These are phyloP conservation scores for Bembecia ichneumoniformis DNA, from an alignment of 2,888 invertebrate species.

Conservation along the genomic window DNA sequence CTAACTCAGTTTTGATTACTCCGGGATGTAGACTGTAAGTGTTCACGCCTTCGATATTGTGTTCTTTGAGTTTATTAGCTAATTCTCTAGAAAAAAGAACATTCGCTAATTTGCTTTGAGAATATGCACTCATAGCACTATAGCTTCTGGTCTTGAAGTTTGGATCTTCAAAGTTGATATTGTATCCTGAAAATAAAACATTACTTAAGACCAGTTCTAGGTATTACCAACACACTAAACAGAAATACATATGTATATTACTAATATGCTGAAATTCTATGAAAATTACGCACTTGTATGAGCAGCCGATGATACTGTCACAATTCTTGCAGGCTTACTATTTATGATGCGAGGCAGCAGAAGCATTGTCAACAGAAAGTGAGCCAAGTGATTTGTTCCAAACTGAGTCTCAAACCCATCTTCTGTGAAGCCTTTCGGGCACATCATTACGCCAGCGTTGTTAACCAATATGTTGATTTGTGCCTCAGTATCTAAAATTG, in stretches of 20 bases:
- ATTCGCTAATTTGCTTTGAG: slow-evolving; percentile 88
- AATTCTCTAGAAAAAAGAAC: slow-evolving; percentile 83
- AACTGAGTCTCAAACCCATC: slow-evolving; percentile 81
- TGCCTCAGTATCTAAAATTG: slow-evolving; percentile 67
- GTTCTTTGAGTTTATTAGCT: slow-evolving; percentile 72
- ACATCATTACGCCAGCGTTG: slow-evolving; percentile 82
- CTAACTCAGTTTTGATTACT: slow-evolving; percentile 81
- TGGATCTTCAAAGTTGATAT: slow-evolving; percentile 78
- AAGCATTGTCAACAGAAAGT: slow-evolving; percentile 76
- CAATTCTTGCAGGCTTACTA: slow-evolving; percentile 75
- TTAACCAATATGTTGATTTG: slow-evolving; percentile 78
- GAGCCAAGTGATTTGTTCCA: slow-evolving; percentile 80
- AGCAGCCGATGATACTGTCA: slow-evolving; percentile 76
- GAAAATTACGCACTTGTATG: slow-evolving; percentile 37
- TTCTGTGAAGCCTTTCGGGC: slow-evolving; percentile 75
- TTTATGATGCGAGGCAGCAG: slow-evolving; percentile 74
- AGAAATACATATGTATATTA: no score
- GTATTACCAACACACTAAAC: no score
- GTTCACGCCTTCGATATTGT: slow-evolving; percentile 70
- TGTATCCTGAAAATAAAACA: slow-evolving; percentile 26
- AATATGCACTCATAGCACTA: slow-evolving; percentile 77
- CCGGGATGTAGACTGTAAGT: slow-evolving; percentile 83
- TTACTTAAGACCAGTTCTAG: no score
- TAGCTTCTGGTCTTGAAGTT: slow-evolving; percentile 79
- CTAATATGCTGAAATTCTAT: background rate